Conservation (phyloP, 2,888 invertebrate genomes). For the Endomychus coccineus region DNA sequence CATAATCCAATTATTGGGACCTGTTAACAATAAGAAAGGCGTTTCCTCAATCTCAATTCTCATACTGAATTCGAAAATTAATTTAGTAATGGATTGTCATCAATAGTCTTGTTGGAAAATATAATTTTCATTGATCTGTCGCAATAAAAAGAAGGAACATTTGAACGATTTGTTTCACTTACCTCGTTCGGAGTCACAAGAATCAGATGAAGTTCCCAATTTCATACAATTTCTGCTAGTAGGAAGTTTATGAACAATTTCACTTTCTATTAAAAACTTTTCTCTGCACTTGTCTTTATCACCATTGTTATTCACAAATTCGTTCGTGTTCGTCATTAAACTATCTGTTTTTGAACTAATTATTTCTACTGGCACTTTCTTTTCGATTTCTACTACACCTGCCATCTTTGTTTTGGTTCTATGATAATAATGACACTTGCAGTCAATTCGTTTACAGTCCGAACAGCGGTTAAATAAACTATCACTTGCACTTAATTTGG, state of each 20-base stretch:
- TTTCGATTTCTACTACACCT: slow-evolving; percentile 35
- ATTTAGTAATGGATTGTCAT: too few relatives aligned
- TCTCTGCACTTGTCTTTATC: slow-evolving; percentile 19
- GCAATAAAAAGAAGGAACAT: too few relatives aligned
- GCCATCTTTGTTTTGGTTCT: slow-evolving; percentile 35
- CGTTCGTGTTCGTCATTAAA: slow-evolving; percentile 5
- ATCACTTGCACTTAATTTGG: slow-evolving; percentile 48
- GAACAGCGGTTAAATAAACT: slow-evolving; percentile 34
- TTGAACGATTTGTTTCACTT: slow-evolving; percentile 11
- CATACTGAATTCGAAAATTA: too few relatives aligned
- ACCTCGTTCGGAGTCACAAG: slow-evolving; percentile 41
- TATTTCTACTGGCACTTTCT: slow-evolving; percentile 12
- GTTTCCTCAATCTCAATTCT: too few relatives aligned
- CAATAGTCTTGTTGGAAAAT: too few relatives aligned
- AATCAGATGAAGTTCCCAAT: slow-evolving; percentile 36
- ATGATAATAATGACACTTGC: slow-evolving; percentile 25
- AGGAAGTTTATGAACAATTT: slow-evolving; percentile 39
- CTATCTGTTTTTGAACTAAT: slow-evolving; percentile 9
- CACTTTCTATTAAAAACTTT: slow-evolving; percentile 31
- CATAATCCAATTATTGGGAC: too few relatives aligned
- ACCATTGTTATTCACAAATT: neutral
- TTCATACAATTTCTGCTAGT: slow-evolving; percentile 26
- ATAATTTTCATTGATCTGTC: too few relatives aligned
- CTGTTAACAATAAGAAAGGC: too few relatives aligned
- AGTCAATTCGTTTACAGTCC: slow-evolving; percentile 48